These are phyloP conservation scores for Columba guinea DNA, from an alignment of 2,797 vertebrate species.

Conservation along the genomic window DNA sequence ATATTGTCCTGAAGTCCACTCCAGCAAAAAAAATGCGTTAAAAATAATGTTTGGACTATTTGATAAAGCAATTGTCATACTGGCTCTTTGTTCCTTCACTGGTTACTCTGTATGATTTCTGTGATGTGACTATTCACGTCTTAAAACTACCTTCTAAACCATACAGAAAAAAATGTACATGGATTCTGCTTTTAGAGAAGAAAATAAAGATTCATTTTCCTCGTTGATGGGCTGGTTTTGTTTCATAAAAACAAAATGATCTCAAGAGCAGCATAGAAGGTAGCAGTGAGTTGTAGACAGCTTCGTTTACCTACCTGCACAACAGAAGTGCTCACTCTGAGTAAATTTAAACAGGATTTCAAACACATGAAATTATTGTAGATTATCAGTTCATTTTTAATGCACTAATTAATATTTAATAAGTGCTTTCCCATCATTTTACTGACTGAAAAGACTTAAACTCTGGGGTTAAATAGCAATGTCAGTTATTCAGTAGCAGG, in stretches of 20 bases:
- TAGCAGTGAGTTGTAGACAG: not conserved
- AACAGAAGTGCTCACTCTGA: not conserved
- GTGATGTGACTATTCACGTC: slow-evolving; percentile 53
- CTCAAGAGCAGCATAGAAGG: not conserved
- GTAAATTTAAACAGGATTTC: not conserved
- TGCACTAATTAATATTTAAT: not conserved
- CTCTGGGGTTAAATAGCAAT: not conserved
- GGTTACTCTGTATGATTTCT: slow-evolving; percentile 50
- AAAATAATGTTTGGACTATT: not conserved
- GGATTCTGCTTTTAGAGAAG: slow-evolving; percentile 60
- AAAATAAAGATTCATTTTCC: slow-evolving; percentile 61
- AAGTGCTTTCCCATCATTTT: not conserved
- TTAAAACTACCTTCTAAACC: slow-evolving; percentile 36
- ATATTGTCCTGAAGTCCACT: not conserved
- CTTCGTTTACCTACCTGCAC: not conserved
- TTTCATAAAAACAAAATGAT: slow-evolving; percentile 36
- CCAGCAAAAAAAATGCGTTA: slow-evolving; percentile 18
- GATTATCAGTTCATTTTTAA: not conserved
- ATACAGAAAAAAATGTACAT: not conserved
- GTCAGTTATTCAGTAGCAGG: not conserved
- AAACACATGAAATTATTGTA: not conserved
- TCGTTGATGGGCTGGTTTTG: slow-evolving; percentile 42
- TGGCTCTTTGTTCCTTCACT: not conserved
- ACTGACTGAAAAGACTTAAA: not conserved
- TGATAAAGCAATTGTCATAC: slow-evolving; percentile 31